Base-by-base conservation (phyloP, 2,113 vertebrate genomes). In the Anoplopoma fimbria region DNA sequence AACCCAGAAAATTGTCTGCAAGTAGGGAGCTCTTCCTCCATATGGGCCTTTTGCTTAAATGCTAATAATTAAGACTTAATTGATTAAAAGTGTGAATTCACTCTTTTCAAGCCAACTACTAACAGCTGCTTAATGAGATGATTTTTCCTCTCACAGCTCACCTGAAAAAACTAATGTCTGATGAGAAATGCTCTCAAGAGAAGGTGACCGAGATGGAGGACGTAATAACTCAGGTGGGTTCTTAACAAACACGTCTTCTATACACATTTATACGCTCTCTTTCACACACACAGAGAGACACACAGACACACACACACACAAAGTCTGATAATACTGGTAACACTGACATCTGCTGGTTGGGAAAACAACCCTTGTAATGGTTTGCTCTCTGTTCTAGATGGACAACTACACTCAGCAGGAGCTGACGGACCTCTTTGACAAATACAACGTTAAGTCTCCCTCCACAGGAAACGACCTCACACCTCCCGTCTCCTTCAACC, bases 391-490 rank as follows among this genome's bases (percentile, higher is more conserved):
- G 23, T 19, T 67, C 1, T 40, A 99, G 98, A 94, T 99, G 95
- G 98, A 99, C 87, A 99, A 99, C 87, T 98, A 95, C 7, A 96
- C 96, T 68, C 98, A 99, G 72, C 95, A 98, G 86, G 96, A 98
- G 82, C 95, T 99, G 65, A 92, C 96, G 0, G 97, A 98, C 79
- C 96, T 99, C 65, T 99, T 99, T 90, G 96, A 97, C 83, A 97
- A 97, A 86, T 99, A 98, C 94, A 97, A 94, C 2, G 97, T 99
- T 80, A 99, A 97, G 79, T 99, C 98, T 0, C 98, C 98, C 15
- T 92, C 94, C 79, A 99, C 98, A 79, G 97, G 97, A 92, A 99
- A 99, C 86, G 97, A 99, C 84, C 95, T 99, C 36, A 96, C 96
- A 1, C 89, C 97, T 82, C 98, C 98, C 2, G 96, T 98, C 75